Base-by-base conservation (phyloP, 2,888 invertebrate genomes). In the Plebejus anna region DNA sequence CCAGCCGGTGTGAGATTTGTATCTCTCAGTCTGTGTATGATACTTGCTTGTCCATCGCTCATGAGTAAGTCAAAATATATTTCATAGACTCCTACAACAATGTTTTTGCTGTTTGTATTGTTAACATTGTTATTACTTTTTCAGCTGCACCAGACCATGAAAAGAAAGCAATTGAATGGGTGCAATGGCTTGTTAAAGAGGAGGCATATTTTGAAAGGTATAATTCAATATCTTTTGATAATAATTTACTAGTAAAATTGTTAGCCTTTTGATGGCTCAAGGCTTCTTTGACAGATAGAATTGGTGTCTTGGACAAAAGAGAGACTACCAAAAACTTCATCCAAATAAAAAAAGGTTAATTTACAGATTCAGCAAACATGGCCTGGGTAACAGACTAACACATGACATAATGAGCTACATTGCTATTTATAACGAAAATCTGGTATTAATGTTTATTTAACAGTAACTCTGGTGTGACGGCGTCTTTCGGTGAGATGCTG, bases 401-500 rank as follows among this genome's bases (percentile, higher is more conserved):
- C 47, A 32, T 2, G 32, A 32, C 32, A 32, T 32, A 32, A 32
- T 32, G 2, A 22, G 22, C 22, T 32, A 47, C 47, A 2, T 47
- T 47, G 42, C 42, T 47, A 9, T 47, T 47, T 47, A 47, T 47
- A 47, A 47, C 42, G 9, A 47, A 47, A 47, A 47, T 9, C 9
- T 9, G 9, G 3, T 47, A 47, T 47, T 11, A 47, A 3, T 47
- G 47, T 47, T 71, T 42, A 80, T 16, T 36, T 85, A 87, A 55
- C 85, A 96, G 96, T 82, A 96, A 96, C 51, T 97, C 97, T 73
- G 98, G 97, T 0, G 96, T 96, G 0, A 96, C 97, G 1, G 97
- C 98, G 0, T 98, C 98, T 1, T 98, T 98, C 85, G 98, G 98
- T 1, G 99, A 99, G 92, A 98, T 99, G 98, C 91, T 99, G 76